Evolutionary conservation across 2,888 invertebrate genomes (phyloP), one percentile per base, ranked within the genome.

Genomic region (Latheticus oryzae): DNA sequence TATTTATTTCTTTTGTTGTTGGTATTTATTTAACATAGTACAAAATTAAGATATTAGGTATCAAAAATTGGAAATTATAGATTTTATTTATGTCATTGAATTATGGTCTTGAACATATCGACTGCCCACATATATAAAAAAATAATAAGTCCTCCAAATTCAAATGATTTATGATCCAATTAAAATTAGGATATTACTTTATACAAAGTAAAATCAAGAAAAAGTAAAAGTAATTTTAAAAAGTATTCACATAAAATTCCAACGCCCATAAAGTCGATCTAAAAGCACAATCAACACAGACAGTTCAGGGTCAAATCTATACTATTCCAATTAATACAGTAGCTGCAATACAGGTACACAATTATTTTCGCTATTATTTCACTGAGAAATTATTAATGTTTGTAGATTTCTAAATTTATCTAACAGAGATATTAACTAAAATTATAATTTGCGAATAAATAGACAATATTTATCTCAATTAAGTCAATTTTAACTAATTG

Each of bases 221-320:
- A 33, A 47, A 40, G 51, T 38, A 38, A 51, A 38, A 51, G 38
- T 51, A 21, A 50, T 35, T 16, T 47, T 26, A 37, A 26, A 37
- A 26, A 35, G 26, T 26, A 30, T 19, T 5, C 8, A 30, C 48
- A 8, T 32, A 13, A 28, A 50, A 42, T 52, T 42, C 23, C 33
- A 24, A 52, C 52, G 42, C 52, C 52, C 33, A 32, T 43, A 26
- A 5, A 42, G 17, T 23, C 28, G 37, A 50, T 50, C 26, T 38
- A 50, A 50, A 23, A 26, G 35, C 28, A 32, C 38, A 38, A 38
- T 37, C 28, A 32, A 21, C 7, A 16, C 13, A 43, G 54, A 54
- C 54, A 54, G 54, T 54, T 54, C 54, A 54, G 54, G 54, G 54
- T 45, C 54, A 28, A 28, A 54, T 19, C 21, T 45, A 43, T 42